These are phyloP conservation scores for Cervus canadensis DNA, from an alignment of 2,113 vertebrate genomes.

Conservation along the genomic window DNA sequence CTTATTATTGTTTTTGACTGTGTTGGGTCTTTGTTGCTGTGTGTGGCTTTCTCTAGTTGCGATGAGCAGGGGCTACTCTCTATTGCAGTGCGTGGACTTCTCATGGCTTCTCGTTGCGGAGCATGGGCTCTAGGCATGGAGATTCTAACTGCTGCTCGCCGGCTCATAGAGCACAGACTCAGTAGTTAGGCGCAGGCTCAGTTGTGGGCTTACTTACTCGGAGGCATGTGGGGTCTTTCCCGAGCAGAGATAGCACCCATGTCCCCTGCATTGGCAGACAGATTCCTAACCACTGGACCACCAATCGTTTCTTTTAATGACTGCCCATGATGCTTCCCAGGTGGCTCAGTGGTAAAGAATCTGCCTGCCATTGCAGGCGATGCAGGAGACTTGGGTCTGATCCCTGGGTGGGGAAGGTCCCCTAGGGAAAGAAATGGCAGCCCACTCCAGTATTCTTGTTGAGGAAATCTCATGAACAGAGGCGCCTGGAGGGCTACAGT, in stretches of 20 bases:
- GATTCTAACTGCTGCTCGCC: background rate
- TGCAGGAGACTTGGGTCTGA: background rate
- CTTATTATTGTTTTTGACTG: background rate
- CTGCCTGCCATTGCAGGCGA: background rate
- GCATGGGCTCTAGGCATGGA: background rate
- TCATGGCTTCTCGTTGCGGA: background rate
- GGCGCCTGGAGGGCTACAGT: background rate
- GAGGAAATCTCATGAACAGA: background rate
- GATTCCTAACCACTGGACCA: background rate
- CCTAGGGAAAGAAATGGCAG: background rate
- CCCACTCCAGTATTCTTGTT: background rate
- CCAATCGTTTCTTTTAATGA: background rate
- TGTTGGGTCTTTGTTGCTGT: background rate
- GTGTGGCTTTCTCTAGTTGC: background rate
- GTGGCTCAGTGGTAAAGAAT: background rate
- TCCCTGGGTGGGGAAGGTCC: background rate
- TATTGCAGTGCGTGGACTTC: accelerated
- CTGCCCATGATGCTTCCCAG: background rate
- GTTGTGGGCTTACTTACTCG: background rate
- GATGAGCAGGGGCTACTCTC: background rate
- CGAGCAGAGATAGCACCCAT: background rate
- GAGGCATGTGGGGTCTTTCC: background rate
- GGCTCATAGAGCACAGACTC: background rate
- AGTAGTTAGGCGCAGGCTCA: background rate
- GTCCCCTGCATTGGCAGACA: background rate